Evolutionary conservation across 2,888 invertebrate genomes (phyloP), one percentile per base, ranked within the genome.

Genomic region (Cistogaster globosa): DNA sequence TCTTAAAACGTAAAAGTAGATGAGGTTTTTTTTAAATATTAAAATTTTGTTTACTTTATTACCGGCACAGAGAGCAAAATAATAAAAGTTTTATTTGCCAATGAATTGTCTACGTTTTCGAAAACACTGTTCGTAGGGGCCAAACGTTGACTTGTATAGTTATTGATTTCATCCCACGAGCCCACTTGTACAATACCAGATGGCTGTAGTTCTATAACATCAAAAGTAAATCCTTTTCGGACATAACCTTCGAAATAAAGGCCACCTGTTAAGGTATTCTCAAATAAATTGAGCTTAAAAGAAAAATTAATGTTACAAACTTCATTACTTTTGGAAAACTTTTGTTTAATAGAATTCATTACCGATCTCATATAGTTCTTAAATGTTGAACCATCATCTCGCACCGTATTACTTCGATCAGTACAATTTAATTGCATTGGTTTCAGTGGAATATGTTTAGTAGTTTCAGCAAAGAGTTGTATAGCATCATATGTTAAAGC

Each of bases 401-500:
- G 97, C 14, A 94, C 93, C 63, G 93, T 93, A 26, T 92, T 92
- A 3, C 89, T 89, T 11, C 88, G 88, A 45, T 95, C 94, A 0
- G 91, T 89, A 88, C 97, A 97, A 45, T 93, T 93, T 12, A 96
- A 90, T 6, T 92, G 87, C 82, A 92, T 92, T 0, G 93, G 88
- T 36, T 93, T 89, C 22, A 93, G 92, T 62, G 93, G 93, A 12
- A 97, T 92, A 88, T 95, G 95, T 87, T 95, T 94, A 22, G 98
- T 93, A 26, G 96, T 96, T 88, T 95, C 94, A 2, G 96, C 96
- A 91, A 97, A 97, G 75, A 98, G 92, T 86, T 94, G 94, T 8
- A 98, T 96, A 0, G 97, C 96, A 91, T 98, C 98, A 89, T 96
- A 96, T 87, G 97, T 94, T 74, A 98, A 93, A 1, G 97, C 98